These are phyloP conservation scores for Ispidina picta DNA, from an alignment of 2,797 vertebrate genomes.

Conservation along the genomic window DNA sequence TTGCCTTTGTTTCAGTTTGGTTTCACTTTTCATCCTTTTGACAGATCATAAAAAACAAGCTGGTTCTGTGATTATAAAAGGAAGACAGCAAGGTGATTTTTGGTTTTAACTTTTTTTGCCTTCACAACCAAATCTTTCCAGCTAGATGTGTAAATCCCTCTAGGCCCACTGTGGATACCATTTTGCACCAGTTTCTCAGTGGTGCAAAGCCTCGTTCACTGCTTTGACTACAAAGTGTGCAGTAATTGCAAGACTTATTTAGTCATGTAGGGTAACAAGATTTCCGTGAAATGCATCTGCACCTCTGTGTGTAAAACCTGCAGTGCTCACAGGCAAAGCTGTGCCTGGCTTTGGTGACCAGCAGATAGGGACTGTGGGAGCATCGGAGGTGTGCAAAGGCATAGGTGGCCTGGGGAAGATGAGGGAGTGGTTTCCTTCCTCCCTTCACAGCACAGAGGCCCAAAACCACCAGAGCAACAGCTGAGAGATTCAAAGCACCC, in stretches of 20 bases:
- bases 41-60: not conserved
- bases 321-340: not conserved
- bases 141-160: conserved; percentile 43
- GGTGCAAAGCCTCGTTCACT: not conserved
- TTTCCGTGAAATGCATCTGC: not conserved
- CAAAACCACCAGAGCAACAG: not conserved
- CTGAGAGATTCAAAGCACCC: not conserved
- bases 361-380: not conserved
- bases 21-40: not conserved
- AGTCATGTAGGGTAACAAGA: not conserved
- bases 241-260: not conserved
- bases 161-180: not conserved
- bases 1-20: not conserved
- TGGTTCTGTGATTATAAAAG: not conserved
- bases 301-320: not conserved
- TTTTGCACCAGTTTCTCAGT: not conserved
- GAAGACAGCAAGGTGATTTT: not conserved
- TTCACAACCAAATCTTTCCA: conserved; percentile 29
- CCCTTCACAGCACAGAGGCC: not conserved
- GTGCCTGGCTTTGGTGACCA: not conserved
- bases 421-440: not conserved
- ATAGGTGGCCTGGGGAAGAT: not conserved
- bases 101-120: not conserved
- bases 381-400: not conserved
- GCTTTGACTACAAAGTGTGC: not conserved